Evolutionary conservation across 1,140 invertebrate species (phyloP).

Genomic region (Aethina tumida): DNA sequence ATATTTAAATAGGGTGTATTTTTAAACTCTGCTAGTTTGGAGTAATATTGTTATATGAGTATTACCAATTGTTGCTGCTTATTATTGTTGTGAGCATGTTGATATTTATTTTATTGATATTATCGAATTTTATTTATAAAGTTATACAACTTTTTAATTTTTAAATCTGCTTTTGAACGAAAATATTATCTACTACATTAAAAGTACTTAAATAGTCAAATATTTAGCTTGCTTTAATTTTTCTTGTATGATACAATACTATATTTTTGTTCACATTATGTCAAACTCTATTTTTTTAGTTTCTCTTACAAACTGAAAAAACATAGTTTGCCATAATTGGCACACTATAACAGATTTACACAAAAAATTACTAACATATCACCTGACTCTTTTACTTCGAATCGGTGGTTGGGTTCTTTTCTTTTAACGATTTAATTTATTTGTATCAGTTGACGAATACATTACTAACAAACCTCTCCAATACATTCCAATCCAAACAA

Average conservation of each 20-base stretch:
- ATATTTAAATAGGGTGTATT: slow-evolving; percentile 9
- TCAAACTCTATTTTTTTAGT: neutral
- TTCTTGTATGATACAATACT: too few species aligned
- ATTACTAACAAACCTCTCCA: slow-evolving; percentile 5
- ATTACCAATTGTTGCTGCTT: slow-evolving; percentile 18
- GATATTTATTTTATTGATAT: slow-evolving; percentile 9
- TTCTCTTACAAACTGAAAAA: slow-evolving; percentile 6
- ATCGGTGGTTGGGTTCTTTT: slow-evolving; percentile 17
- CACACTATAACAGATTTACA: too few species aligned
- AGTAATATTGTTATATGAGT: slow-evolving; percentile 14
- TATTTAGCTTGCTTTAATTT: slow-evolving; percentile 5
- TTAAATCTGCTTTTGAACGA: slow-evolving; percentile 1
- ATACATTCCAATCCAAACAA: slow-evolving; percentile 3
- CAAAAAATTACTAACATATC: slow-evolving; percentile 9
- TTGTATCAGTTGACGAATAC: slow-evolving; percentile 1
- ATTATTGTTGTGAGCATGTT: slow-evolving; percentile 15
- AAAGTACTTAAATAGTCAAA: neutral
- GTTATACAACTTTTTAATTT: slow-evolving; percentile 1
- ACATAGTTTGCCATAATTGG: slow-evolving; percentile 2
- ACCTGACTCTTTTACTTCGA: neutral
- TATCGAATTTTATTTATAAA: slow-evolving; percentile 2
- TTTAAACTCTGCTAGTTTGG: slow-evolving; percentile 6
- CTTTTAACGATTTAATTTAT: slow-evolving; percentile 1
- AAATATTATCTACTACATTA: slow-evolving; percentile 9
- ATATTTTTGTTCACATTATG: slow-evolving; percentile 7